phyloP scores from a whole-genome alignment of 2,113 vertebrate genomes.

The Hemichromis elongatus region DNA sequence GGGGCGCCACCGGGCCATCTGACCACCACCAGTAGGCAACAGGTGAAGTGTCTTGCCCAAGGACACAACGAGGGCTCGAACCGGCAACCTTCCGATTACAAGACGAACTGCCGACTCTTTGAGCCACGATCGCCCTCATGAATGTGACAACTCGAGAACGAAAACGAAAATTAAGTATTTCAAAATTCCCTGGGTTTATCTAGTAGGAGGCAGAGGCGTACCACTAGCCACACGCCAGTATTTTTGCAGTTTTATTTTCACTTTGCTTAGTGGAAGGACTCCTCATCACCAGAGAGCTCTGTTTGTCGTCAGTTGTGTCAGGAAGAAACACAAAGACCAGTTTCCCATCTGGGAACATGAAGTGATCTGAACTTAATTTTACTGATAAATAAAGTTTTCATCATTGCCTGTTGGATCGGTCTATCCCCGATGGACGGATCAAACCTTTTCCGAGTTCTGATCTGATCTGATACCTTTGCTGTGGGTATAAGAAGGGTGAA shows the following conservation, averaged over 20 bases:
- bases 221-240: accelerated
- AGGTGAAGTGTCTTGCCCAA: no score
- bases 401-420: neutral
- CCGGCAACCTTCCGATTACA: no score
- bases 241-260: neutral
- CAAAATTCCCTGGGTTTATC: neutral
- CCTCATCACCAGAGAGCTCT: neutral
- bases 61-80: no score
- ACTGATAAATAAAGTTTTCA: neutral
- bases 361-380: neutral
- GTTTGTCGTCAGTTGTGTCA: neutral
- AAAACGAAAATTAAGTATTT: no score
- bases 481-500: neutral
- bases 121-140: no score
- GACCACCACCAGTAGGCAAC: no score
- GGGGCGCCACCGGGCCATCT: no score
- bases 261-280: neutral
- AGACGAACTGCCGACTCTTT: no score
- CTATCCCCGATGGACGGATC: neutral
- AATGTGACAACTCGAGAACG: neutral
- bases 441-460: neutral
- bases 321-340: neutral
- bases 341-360: neutral
- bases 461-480: neutral
- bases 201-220: neutral